These are phyloP conservation scores for Notocelia uddmanniana DNA, from an alignment of 2,888 invertebrate genomes.

Conservation along the genomic window DNA sequence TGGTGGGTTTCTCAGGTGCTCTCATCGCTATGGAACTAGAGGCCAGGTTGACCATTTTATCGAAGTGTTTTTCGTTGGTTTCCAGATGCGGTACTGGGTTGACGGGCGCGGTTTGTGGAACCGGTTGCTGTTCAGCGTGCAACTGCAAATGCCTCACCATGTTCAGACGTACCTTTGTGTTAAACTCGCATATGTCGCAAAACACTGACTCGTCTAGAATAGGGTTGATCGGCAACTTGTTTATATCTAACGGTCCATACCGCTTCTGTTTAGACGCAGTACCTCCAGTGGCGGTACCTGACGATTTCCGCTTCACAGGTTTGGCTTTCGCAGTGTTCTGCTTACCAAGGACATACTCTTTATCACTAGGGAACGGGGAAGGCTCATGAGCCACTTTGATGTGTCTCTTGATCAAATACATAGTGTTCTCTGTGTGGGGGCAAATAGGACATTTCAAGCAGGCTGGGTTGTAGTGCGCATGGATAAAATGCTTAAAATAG, in stretches of 20 bases:
- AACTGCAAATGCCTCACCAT: slow-evolving; percentile 89
- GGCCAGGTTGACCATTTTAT: slow-evolving; percentile 94
- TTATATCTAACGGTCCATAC: slow-evolving; percentile 87
- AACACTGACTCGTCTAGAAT: slow-evolving; percentile 87
- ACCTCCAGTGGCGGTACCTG: slow-evolving; percentile 28
- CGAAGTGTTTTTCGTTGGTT: slow-evolving; percentile 92
- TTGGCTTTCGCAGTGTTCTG: slow-evolving; percentile 20
- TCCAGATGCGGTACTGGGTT: slow-evolving; percentile 94
- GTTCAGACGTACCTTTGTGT: slow-evolving; percentile 90
- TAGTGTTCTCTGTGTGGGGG: slow-evolving; percentile 41
- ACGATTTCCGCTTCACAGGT: slow-evolving; percentile 22
- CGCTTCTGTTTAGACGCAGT: slow-evolving; percentile 37
- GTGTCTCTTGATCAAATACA: slow-evolving; percentile 56
- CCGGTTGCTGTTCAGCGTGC: slow-evolving; percentile 88
- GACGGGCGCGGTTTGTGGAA: slow-evolving; percentile 89
- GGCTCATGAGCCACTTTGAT: slow-evolving; percentile 3
- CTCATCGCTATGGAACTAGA: slow-evolving; percentile 85
- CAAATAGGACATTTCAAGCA: slow-evolving; percentile 59
- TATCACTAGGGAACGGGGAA: not conserved
- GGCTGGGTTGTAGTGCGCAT: slow-evolving; percentile 42
- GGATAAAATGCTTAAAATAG: slow-evolving; percentile 60
- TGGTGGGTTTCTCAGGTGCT: slow-evolving; percentile 56
- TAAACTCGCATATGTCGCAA: slow-evolving; percentile 89
- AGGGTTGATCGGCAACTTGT: slow-evolving; percentile 87
- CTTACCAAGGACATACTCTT: slow-evolving; percentile 11